Conservation (phyloP, 2,113 vertebrate genomes). For the Argyrosomus japonicus region DNA sequence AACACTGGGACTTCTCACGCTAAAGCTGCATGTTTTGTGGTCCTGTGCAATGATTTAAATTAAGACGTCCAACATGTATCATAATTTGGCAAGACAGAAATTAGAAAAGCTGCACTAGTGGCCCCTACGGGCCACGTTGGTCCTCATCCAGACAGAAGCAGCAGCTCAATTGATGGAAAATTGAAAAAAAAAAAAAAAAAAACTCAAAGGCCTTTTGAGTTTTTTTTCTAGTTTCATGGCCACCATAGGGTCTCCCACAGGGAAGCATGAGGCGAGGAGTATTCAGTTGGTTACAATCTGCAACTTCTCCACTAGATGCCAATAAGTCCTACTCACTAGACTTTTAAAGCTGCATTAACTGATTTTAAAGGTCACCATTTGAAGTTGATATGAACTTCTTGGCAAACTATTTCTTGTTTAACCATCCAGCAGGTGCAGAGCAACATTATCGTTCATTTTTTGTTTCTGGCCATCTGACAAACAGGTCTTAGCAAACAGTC, state of each 20-base stretch:
- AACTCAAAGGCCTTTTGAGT: too few relatives aligned
- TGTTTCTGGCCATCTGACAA: too few relatives aligned
- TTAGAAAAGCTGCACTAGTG: neutral
- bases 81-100: neutral
- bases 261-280: too few relatives aligned
- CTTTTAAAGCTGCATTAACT: neutral
- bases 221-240: too few relatives aligned
- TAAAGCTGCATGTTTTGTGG: neutral
- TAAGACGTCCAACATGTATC: neutral
- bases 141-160: neutral
- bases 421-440: neutral
- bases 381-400: neutral
- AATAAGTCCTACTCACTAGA: too few relatives aligned
- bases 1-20: neutral
- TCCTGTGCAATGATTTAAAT: neutral
- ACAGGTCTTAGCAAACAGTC: too few relatives aligned
- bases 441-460: too few relatives aligned
- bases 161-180: neutral
- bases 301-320: too few relatives aligned
- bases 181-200: neutral
- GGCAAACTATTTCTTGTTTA: neutral
- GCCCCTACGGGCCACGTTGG: neutral
- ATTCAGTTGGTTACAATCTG: too few relatives aligned
- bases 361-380: neutral
- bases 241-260: too few relatives aligned